Percentiles rank a stretch among this genome's conserved stretches.
phyloP scores from a whole-genome alignment of 53 echinoderm and acorn worm species.

The Henricia sp. region DNA sequence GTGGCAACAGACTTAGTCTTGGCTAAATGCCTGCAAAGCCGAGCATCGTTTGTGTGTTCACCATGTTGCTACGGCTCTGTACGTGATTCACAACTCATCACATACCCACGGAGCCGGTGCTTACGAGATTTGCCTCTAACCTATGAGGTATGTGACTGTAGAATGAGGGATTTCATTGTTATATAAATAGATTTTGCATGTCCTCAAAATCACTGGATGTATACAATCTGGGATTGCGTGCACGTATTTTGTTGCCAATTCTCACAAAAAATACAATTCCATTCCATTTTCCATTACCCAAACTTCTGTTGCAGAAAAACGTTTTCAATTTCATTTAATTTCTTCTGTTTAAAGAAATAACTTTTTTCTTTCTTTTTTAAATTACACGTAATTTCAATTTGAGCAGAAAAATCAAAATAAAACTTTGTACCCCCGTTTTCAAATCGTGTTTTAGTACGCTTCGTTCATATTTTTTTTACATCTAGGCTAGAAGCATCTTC shows the following conservation, averaged over 20 bases:
- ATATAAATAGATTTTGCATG: too few relatives aligned
- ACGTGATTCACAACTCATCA: slow-evolving; percentile 74
- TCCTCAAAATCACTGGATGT: too few relatives aligned
- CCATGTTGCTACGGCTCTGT: slow-evolving; percentile 96
- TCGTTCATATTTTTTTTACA: too few relatives aligned
- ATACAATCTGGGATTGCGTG: too few relatives aligned
- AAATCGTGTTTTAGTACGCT: too few relatives aligned
- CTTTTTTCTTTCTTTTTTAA: not conserved
- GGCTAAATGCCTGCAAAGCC: slow-evolving; percentile 68
- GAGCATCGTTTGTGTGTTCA: slow-evolving; percentile 80
- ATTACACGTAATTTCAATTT: not conserved
- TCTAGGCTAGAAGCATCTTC: too few relatives aligned
- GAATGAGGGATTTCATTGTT: slow-evolving; percentile 1
- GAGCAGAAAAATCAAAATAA: not conserved
- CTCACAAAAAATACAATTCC: too few relatives aligned
- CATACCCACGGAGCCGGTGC: slow-evolving; percentile 81
- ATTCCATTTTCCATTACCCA: too few relatives aligned
- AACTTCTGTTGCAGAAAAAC: too few relatives aligned
- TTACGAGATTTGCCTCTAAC: slow-evolving; percentile 58
- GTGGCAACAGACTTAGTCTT: slow-evolving; percentile 94
- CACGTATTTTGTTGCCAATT: too few relatives aligned
- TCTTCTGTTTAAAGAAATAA: not conserved
- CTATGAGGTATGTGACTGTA: slow-evolving; percentile 63
- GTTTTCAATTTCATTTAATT: too few relatives aligned
- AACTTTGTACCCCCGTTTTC: not conserved